Conservation (phyloP, 2,113 vertebrate species). For the Apodemus speciosus region DNA sequence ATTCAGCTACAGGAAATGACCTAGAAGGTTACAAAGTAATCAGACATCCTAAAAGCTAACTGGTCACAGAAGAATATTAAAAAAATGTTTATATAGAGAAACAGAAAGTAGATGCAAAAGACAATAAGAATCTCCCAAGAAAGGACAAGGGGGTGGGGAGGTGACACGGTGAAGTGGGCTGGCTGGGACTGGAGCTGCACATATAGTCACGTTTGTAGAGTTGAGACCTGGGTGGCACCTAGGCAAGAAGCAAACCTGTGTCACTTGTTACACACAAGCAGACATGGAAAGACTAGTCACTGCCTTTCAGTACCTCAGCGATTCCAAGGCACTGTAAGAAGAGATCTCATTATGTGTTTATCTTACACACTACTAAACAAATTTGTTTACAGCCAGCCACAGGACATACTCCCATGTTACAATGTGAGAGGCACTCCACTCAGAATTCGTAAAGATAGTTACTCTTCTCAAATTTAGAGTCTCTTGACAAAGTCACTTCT, state of each 20-base stretch:
- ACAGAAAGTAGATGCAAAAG: background rate
- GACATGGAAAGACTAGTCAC: background rate
- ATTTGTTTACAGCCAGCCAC: background rate
- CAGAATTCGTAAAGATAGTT: background rate
- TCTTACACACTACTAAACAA: background rate
- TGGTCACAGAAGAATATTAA: background rate
- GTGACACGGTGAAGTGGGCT: background rate
- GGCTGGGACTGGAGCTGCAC: background rate
- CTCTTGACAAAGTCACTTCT: background rate
- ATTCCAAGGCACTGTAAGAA: background rate
- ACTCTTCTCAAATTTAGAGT: conserved; percentile 1
- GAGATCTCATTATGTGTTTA: background rate
- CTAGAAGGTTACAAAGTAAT: background rate
- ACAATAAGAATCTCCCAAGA: background rate
- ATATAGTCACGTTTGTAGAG: background rate
- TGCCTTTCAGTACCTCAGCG: background rate
- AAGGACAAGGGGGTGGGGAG: background rate
- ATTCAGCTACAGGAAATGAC: background rate
- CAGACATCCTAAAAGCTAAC: background rate
- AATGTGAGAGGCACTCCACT: background rate
- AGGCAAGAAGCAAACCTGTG: background rate
- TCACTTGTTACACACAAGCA: background rate
- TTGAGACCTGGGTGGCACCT: background rate
- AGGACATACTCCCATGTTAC: background rate
- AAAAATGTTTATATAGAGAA: background rate